These are phyloP conservation scores for Symphodus melops DNA, from an alignment of 2,113 vertebrate species.

Conservation along the genomic window DNA sequence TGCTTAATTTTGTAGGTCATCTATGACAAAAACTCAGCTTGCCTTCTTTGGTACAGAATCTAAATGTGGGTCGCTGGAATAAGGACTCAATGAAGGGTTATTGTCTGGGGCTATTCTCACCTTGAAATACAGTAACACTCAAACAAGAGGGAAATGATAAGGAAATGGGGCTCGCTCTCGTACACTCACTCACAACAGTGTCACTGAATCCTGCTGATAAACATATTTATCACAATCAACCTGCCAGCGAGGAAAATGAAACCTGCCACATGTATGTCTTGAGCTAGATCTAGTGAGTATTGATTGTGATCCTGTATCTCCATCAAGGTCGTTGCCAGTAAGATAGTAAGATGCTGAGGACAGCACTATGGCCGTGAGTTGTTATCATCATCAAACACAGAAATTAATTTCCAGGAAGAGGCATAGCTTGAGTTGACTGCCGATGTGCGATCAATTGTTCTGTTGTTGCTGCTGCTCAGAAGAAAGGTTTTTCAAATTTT, in stretches of 20 bases:
- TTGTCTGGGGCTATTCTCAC: constrained; percentile 72
- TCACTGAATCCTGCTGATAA: constrained; percentile 30
- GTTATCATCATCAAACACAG: constrained; percentile 79
- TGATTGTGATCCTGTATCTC: constrained; percentile 56
- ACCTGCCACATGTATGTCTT: constrained; percentile 21
- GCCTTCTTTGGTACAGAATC: constrained; percentile 64
- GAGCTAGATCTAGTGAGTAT: constrained; percentile 60
- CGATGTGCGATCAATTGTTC: constrained; percentile 65
- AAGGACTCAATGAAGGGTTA: constrained; percentile 62
- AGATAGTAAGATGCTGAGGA: constrained; percentile 71
- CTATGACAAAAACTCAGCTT: constrained; percentile 71
- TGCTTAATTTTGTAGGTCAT: constrained; percentile 82
- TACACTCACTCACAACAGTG: neutral
- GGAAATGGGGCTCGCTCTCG: constrained; percentile 40
- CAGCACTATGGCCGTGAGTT: constrained; percentile 67
- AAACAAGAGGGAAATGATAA: constrained; percentile 26
- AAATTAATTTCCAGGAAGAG: constrained; percentile 72
- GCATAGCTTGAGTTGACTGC: constrained; percentile 42
- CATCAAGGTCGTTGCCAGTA: constrained; percentile 68
- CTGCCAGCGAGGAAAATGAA: constrained; percentile 34
- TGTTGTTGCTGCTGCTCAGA: constrained; percentile 61
- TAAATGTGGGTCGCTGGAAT: constrained; percentile 75
- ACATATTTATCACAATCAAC: constrained; percentile 52
- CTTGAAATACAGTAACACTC: constrained; percentile 64
- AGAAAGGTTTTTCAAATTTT: constrained; percentile 66